Evolutionary conservation across 2,888 invertebrate genomes (phyloP), one percentile per base, ranked within the genome.

Genomic region (Clunio marinus): DNA sequence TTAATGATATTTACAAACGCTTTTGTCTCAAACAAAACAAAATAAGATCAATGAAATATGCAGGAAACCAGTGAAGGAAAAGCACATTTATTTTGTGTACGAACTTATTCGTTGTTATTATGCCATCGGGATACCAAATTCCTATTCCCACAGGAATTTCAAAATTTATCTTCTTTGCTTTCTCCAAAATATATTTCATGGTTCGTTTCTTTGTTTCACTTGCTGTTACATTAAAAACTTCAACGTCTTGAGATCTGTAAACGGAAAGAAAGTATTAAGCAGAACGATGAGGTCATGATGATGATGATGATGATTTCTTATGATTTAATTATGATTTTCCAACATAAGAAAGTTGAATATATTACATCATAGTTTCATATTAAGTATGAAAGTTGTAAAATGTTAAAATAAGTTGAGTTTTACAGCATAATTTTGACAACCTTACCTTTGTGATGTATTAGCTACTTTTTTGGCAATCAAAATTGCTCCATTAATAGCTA

Each of bases 151-250:
- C 89, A 0, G 96, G 95, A 78, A 88, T 88, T 72, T 88, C 84
- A 72, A 88, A 83, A 22, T 86, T 85, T 1, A 88, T 81, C 15
- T 83, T 82, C 74, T 87, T 86, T 46, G 92, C 89, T 70, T 84
- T 84, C 72, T 87, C 84, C 73, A 96, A 81, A 22, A 97, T 85
- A 71, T 91, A 86, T 59, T 88, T 88, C 94, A 96, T 97, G 0
- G 90, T 91, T 37, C 93, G 84, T 67, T 88, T 88, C 72, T 90
- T 85, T 55, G 89, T 84, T 59, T 88, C 87, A 28, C 93, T 91
- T 67, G 94, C 90, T 0, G 95, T 93, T 71, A 95, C 81, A 76
- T 98, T 97, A 80, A 89, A 95, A 1, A 97, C 93, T 0, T 92
- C 90, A 51, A 92, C 83, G 71, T 84, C 84, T 63, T 81, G 77